Evolutionary conservation across 30 jellyfish, hydroid and myxozoan genomes (phyloP).

Genomic region (Cassiopea andromeda): DNA sequence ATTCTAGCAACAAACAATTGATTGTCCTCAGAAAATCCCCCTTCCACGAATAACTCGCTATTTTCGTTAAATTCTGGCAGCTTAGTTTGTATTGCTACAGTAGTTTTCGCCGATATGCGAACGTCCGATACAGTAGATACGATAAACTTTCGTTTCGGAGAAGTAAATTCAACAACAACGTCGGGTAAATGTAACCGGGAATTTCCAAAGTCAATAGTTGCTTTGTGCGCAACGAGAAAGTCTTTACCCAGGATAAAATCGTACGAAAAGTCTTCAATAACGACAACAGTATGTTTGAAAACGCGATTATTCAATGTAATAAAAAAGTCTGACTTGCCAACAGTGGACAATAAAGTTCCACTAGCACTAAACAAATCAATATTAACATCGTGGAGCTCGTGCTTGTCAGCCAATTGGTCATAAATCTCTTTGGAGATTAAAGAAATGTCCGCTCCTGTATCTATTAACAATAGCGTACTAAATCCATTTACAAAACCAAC

Average conservation of each 20-base stretch:
- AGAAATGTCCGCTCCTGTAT: conserved; percentile 26
- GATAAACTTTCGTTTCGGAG: conserved; percentile 7
- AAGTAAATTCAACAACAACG: neutral
- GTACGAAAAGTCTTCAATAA: conserved; percentile 2
- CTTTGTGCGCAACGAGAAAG: conserved; percentile 8
- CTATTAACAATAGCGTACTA: conserved; percentile 10
- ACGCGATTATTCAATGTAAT: conserved; percentile 10
- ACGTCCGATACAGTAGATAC: conserved; percentile 20
- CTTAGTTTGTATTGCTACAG: conserved; percentile 23
- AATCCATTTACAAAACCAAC: conserved; percentile 7
- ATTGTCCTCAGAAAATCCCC: conserved; percentile 31
- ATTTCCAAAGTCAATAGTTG: neutral
- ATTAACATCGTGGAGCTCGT: no score
- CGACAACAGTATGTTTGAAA: conserved; percentile 5
- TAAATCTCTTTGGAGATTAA: conserved; percentile 15
- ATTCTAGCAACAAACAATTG: conserved; percentile 11
- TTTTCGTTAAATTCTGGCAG: neutral
- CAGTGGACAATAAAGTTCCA: no score
- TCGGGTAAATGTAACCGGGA: neutral
- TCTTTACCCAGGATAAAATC: conserved; percentile 35
- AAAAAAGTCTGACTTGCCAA: conserved; percentile 10
- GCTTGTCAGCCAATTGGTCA: conserved; percentile 16
- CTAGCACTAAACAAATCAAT: no score
- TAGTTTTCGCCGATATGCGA: neutral
- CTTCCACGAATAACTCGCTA: conserved; percentile 15